Base-by-base conservation (phyloP, 2,797 vertebrate genomes). In the Pogoniulus pusillus region DNA sequence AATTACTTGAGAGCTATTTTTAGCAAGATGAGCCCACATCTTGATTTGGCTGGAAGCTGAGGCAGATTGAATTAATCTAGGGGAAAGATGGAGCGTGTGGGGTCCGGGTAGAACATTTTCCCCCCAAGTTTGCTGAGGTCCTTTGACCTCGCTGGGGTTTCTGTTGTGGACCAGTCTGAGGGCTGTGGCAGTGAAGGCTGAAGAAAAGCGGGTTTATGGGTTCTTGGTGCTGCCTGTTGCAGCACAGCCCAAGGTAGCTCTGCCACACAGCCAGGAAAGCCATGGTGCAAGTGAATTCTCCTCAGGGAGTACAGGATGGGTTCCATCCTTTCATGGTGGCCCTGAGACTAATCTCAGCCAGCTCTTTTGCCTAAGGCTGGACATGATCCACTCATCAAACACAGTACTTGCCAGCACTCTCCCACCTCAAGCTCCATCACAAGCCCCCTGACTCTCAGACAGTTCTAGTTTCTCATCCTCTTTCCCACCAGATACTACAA, bases 1-100 rank as follows among this genome's bases (percentile, higher is more conserved):
- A 95, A 91, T 94, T 88, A 89, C 54, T 89, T 35, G 82, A 84
- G 85, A 77, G 51, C 82, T 96, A 91, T 92, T 91, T 95, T 95
- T 93, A 89, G 73, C 53, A 84, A 69, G 90, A 94, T 87, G 88
- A 94, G 85, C 82, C 93, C 71, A 1, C 90, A 83, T 91, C 95
- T 96, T 95, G 94, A 94, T 93, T 95, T 96, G 96, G 90, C 94
- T 95, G 90, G 79, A 87, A 93, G 90, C 91, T 94, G 66, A 89
- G n/a, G 82, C 93, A 90, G 84, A 93, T 93, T 96, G 93, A 70
- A 93, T 90, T 93, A 90, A 93, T 96, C 82, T 89, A 74, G 53
- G 73, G 79, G 49, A 93, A 87, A 85, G 71, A 91, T 0, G 0
- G 65, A 90, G 60, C 7, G 82, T 89, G 93, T 64, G 94, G 79